Evolutionary conservation across 2,888 invertebrate species (phyloP), one percentile per base, ranked within the genome.

Genomic region (Trissoscelio sp.): DNA sequence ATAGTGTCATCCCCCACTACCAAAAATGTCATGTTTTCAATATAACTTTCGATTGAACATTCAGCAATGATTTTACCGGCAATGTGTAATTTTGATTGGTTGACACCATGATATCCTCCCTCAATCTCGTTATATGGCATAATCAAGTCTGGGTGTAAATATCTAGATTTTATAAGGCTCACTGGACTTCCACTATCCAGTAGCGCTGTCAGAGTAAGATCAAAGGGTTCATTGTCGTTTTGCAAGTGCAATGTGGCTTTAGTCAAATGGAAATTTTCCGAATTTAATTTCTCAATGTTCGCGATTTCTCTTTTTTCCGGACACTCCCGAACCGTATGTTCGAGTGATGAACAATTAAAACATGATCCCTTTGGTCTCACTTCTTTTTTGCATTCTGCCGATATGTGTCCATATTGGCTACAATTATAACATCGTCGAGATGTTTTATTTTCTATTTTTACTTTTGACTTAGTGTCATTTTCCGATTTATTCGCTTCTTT

Each of bases 361-460:
- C 62, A 73, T 14, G 73, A 53, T 0, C 62, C 62, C 9, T 28
- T 42, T 20, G n/a, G 14, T 20, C 53, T 39, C 37, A 28, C 51
- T 11, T 64, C 51, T 46, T 57, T 64, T 3, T 3, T 11, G 20
- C 64, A 64, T 7, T 12, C n/a, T 0, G n/a, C 0, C 0, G 73
- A 44, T 9, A 53, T 4, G 14, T 73, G 64, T 4, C 73, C 73
- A 37, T 64, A 34, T 16, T 12, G 2, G 0, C 64, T 44, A 6
- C 73, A 73, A 64, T 73, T 73, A n/a, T 55, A 73, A 46, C 73
- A 73, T n/a, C 55, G 11, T 24, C 3, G 3, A 24, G 24, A 3
- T 4, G 24, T 4, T 24, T 24, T 3, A 4, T 4, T 24, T 22
- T 48, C 22, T 16, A 22, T n/a, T 3, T 9, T 9, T 5, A 22